Percentiles rank a stretch among this genome's conserved stretches.
Conservation (phyloP, 2,888 invertebrate species). For the Mythimna loreyi region DNA sequence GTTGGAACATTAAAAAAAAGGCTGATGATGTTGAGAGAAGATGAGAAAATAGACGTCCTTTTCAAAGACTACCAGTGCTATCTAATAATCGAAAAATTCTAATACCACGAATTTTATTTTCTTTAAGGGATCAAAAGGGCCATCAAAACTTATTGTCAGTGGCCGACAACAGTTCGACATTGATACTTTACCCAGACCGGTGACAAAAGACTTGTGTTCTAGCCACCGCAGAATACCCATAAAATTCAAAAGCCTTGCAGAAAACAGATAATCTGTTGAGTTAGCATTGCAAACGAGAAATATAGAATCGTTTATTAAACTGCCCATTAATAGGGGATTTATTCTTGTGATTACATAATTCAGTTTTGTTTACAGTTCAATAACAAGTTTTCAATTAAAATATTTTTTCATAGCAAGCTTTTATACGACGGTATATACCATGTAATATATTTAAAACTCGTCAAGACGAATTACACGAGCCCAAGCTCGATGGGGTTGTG, state of each 20-base stretch:
- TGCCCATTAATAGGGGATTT: constrained; percentile 47
- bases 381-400: too few species aligned
- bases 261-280: constrained; percentile 45
- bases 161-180: neutral
- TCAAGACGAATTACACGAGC: too few species aligned
- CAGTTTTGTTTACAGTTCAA: constrained; percentile 14
- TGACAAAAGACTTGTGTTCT: constrained; percentile 15
- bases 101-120: neutral
- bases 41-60: neutral
- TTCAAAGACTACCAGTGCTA: too few species aligned
- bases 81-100: neutral
- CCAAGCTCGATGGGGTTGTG: too few species aligned
- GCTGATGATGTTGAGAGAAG: too few species aligned
- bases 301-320: constrained; percentile 49
- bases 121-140: neutral
- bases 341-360: constrained; percentile 39
- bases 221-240: constrained; percentile 16
- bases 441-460: too few species aligned
- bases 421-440: too few species aligned
- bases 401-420: too few species aligned
- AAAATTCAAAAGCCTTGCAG: constrained; percentile 44
- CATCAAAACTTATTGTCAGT: neutral
- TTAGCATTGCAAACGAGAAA: constrained; percentile 46
- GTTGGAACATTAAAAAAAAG: too few species aligned
- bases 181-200: constrained; percentile 13